Evolutionary conservation across 2,113 vertebrate species (phyloP), one percentile per base, ranked within the genome.

Genomic region (Thryonomys swinderianus): DNA sequence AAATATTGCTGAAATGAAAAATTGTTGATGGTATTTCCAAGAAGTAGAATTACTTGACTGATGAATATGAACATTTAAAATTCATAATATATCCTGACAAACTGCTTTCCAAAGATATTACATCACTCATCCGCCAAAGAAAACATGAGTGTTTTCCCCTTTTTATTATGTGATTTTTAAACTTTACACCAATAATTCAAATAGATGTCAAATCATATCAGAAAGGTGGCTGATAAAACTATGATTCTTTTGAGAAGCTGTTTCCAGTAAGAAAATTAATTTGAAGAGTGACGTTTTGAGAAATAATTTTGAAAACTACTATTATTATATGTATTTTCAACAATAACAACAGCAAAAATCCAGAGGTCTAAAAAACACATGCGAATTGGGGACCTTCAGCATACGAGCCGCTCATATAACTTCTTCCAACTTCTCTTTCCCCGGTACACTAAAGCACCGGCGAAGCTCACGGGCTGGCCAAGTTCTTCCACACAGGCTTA

Each of bases 211-310:
- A 34, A 48, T 27, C 37, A 4, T 67, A 45, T 53, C 17, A 92
- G 30, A 74, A 9, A 86, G 57, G 30, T 18, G 55, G 45, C 2
- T 51, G 23, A 20, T 51, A 42, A 78, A 88, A 71, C 25, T 71
- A 69, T 3, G 32, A 18, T 84, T 59, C 80, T 51, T 66, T 61
- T 93, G 83, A 93, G 71, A 94, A 94, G 89, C 23, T 91, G 6
- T 27, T 85, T 91, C 11, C 17, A 89, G 3, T 51, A 76, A 85
- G 40, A 87, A 97, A 92, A 93, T 59, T 84, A 53, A 95, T 78
- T 57, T 78, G 78, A 45, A 80, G 71, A 93, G 81, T 16, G 40
- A 30, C 5, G 64, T 80, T 7, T 80, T 80, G 69, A 91, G 37
- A 90, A 96, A 79, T 37, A 93, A 92, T 42, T 66, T 66, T 11